A percentile compares a stretch with the other conserved stretches of the same genome.
Conservation (phyloP, 2,797 vertebrate species). For the Calcarius lapponicus region DNA sequence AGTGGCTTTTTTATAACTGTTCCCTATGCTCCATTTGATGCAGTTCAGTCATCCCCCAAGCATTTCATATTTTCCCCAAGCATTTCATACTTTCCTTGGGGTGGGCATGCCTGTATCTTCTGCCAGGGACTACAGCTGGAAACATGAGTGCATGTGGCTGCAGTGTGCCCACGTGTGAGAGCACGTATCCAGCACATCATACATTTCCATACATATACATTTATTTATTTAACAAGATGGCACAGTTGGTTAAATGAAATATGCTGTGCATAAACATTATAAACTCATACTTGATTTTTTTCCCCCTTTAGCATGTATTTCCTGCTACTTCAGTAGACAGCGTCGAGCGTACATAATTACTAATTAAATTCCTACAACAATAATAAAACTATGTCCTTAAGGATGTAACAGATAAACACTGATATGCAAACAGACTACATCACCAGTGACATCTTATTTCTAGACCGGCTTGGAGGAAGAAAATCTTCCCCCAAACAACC, state of each 20-base stretch:
- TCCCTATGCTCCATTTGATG: background rate
- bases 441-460: conserved; percentile 38
- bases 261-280: background rate
- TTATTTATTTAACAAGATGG: background rate
- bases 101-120: too few species aligned
- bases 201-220: background rate
- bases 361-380: conserved; percentile 49
- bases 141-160: background rate
- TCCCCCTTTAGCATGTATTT: background rate
- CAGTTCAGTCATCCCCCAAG: background rate
- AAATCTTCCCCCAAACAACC: conserved; percentile 25
- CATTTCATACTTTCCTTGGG: background rate
- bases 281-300: background rate
- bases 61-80: background rate
- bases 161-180: background rate
- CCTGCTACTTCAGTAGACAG: background rate
- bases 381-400: conserved; percentile 52
- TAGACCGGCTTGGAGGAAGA: conserved; percentile 21
- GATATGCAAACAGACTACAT: conserved; percentile 35
- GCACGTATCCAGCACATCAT: background rate
- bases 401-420: conserved; percentile 31
- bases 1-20: background rate
- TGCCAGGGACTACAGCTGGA: background rate
- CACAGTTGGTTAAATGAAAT: background rate
- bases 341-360: background rate